A percentile compares a stretch with the other conserved stretches of the same genome.
These are phyloP conservation scores for Enteromius thamalakanensis DNA, from an alignment of 2,797 vertebrate genomes.

Conservation along the genomic window DNA sequence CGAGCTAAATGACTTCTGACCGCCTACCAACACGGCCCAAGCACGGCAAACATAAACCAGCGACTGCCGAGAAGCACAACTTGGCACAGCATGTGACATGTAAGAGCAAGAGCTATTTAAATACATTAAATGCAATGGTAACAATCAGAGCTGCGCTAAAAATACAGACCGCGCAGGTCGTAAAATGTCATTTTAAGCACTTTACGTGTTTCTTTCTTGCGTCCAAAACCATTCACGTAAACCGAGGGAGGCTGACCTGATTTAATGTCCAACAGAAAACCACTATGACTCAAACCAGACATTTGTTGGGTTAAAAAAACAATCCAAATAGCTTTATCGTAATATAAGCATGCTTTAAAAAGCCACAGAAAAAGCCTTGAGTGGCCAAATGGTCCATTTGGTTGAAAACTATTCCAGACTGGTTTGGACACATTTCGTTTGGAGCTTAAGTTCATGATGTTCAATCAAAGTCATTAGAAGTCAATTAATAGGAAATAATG, in stretches of 20 bases:
- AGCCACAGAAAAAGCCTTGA: not conserved
- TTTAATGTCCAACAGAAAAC: conserved; percentile 11
- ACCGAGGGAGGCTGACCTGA: not conserved
- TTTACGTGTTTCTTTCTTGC: not conserved
- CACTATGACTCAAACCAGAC: not conserved
- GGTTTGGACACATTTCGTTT: not conserved
- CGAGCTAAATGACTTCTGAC: conserved; percentile 66
- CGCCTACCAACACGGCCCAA: conserved; percentile 48
- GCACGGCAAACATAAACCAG: conserved; percentile 29
- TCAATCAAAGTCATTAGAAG: not conserved
- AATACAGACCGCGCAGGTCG: not conserved
- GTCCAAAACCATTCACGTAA: not conserved
- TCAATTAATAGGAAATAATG: not conserved
- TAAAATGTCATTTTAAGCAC: not conserved
- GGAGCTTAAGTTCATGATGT: conserved; percentile 7
- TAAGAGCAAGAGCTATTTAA: conserved; percentile 25
- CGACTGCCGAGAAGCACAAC: conserved; percentile 27
- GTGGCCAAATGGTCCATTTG: not conserved
- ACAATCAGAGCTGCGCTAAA: not conserved
- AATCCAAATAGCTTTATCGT: not conserved
- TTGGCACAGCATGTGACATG: not conserved
- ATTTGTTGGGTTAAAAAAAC: not conserved
- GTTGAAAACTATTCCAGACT: not conserved
- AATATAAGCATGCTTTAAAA: not conserved
- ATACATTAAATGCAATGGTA: not conserved